These are phyloP conservation scores for Esox masquinongy DNA, from an alignment of 2,797 vertebrate genomes.

Conservation along the genomic window DNA sequence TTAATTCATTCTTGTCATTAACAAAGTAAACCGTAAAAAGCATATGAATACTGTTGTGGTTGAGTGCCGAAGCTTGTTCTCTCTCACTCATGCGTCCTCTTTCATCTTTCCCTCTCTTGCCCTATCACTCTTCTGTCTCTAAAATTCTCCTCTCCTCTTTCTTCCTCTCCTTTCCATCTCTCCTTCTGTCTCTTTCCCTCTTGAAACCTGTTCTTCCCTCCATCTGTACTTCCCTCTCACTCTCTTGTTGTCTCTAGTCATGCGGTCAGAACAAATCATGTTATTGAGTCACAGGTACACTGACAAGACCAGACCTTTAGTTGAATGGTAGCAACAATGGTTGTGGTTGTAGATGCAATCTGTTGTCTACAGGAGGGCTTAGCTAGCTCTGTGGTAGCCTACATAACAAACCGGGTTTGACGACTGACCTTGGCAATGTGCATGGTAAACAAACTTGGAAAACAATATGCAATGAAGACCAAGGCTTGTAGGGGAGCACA, in stretches of 20 bases:
- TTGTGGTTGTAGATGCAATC: slow-evolving; percentile 50
- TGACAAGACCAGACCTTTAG: not conserved
- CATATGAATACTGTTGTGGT: too few species aligned
- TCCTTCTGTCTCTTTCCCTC: too few species aligned
- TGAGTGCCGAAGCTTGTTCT: too few species aligned
- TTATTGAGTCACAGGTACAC: not conserved
- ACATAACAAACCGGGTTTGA: not conserved
- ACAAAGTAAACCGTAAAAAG: too few species aligned
- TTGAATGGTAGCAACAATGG: slow-evolving; percentile 1
- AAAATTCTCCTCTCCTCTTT: too few species aligned
- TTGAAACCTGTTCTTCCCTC: not conserved
- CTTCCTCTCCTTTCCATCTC: too few species aligned
- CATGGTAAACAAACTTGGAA: not conserved
- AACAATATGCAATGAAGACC: not conserved
- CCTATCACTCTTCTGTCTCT: too few species aligned
- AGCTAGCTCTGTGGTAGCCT: not conserved
- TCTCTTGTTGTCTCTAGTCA: slow-evolving; percentile 13
- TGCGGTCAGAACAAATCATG: slow-evolving; percentile 2
- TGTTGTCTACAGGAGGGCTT: not conserved
- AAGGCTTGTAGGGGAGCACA: not conserved
- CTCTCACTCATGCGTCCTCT: too few species aligned
- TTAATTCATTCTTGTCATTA: too few species aligned
- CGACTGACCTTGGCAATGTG: not conserved
- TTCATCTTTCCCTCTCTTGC: too few species aligned
- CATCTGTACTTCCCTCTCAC: not conserved